Evolutionary conservation across 2,888 invertebrate genomes (phyloP).

Genomic region (Ectemnius lituratus): DNA sequence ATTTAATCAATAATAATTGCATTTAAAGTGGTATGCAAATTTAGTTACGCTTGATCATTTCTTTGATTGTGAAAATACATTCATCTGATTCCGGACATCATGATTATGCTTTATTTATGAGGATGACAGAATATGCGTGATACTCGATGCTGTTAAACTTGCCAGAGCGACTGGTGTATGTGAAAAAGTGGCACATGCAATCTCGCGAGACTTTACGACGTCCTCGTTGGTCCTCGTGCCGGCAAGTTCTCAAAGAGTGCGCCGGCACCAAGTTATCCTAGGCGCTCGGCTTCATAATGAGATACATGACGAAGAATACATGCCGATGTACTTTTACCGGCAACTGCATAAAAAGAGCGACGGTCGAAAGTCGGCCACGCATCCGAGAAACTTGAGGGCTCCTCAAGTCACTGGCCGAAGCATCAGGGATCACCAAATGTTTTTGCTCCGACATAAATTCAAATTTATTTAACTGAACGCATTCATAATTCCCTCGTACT

Average conservation of each 20-base stretch:
- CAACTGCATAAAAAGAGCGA: not conserved
- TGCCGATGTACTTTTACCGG: not conserved
- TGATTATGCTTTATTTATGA: no score
- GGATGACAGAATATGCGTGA: not conserved
- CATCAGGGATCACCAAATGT: no score
- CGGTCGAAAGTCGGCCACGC: not conserved
- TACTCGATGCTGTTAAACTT: no score
- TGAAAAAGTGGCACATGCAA: slow-evolving; percentile 1
- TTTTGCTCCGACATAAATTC: no score
- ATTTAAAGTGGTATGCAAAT: not conserved
- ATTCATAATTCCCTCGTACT: no score
- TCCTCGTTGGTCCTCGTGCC: not conserved
- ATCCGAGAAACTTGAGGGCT: not conserved
- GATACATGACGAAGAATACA: not conserved
- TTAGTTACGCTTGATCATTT: not conserved
- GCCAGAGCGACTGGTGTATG: no score
- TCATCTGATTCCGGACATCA: not conserved
- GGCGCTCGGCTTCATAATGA: no score
- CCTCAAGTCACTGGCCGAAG: no score
- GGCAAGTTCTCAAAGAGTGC: no score
- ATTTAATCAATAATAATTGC: not conserved
- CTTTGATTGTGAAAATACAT: not conserved
- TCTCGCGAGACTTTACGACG: not conserved
- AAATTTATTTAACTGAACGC: no score
- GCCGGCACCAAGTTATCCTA: no score